phyloP scores from a whole-genome alignment of 2,888 invertebrate species.

The Sycophila texana region DNA sequence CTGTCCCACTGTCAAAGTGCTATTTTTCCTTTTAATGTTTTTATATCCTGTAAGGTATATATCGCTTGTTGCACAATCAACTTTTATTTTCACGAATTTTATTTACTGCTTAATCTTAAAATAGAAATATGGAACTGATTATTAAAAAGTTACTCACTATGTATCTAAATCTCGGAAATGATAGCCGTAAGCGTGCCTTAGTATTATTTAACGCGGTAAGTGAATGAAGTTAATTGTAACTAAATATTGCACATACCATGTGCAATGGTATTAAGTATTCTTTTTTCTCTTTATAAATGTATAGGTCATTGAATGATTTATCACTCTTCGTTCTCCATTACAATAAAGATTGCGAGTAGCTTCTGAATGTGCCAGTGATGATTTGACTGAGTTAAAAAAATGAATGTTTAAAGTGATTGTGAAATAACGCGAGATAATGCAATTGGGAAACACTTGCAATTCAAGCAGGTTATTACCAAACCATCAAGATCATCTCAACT shows the following conservation, averaged over 20 bases:
- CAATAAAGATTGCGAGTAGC: slow-evolving; percentile 25
- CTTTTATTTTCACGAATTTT: background rate
- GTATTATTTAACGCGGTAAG: background rate
- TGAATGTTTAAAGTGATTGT: slow-evolving; percentile 37
- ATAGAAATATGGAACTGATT: too few species aligned
- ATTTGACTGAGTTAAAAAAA: slow-evolving; percentile 29
- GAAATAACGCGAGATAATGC: slow-evolving; percentile 38
- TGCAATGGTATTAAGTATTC: background rate
- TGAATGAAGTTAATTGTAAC: background rate
- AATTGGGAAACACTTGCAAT: slow-evolving; percentile 48
- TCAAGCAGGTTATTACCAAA: slow-evolving; percentile 49
- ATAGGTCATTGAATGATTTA: slow-evolving; percentile 31
- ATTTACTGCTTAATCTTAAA: too few species aligned
- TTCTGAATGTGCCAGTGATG: slow-evolving; percentile 19
- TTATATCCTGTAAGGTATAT: too few species aligned
- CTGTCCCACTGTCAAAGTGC: too few species aligned
- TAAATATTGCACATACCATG: background rate
- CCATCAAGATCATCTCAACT: slow-evolving; percentile 52
- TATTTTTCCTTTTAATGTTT: background rate
- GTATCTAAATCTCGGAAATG: too few species aligned
- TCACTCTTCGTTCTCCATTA: slow-evolving; percentile 24
- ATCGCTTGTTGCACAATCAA: too few species aligned
- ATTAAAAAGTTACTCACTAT: too few species aligned
- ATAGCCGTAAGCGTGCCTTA: too few species aligned
- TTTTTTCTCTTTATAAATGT: slow-evolving; percentile 7